phyloP scores from a whole-genome alignment of 2,888 invertebrate genomes.

The Drosophila prostipennis region DNA sequence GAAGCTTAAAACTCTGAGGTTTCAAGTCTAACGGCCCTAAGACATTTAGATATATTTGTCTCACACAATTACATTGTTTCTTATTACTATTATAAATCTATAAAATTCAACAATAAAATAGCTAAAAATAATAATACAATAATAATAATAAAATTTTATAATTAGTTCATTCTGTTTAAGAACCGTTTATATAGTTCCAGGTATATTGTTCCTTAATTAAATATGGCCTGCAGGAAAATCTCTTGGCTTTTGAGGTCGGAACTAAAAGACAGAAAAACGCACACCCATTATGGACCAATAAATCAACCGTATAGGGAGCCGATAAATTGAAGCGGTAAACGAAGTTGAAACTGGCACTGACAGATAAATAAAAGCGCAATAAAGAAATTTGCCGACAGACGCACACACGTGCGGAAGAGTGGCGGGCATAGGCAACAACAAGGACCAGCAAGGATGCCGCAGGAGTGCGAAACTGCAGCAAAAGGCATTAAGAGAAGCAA shows the following conservation, averaged over 20 bases:
- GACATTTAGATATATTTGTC: no score
- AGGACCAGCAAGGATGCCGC: constrained; percentile 24
- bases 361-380: constrained; percentile 69
- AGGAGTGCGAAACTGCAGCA: constrained; percentile 44
- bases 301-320: constrained; percentile 25
- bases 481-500: constrained; percentile 48
- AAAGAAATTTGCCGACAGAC: constrained; percentile 61
- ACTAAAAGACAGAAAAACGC: neutral
- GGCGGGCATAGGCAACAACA: constrained; percentile 47
- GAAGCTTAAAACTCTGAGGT: no score
- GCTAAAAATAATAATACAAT: no score
- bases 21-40: no score
- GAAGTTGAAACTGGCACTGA: constrained; percentile 49
- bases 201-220: neutral
- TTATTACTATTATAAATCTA: no score
- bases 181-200: no score
- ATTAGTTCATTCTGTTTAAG: no score
- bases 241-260: neutral
- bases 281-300: neutral
- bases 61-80: no score
- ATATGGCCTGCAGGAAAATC: neutral
- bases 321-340: constrained; percentile 67
- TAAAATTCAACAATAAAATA: no score
- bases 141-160: no score
- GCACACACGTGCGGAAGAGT: constrained; percentile 30